phyloP scores from a whole-genome alignment of 2,888 invertebrate genomes.

The Drosophila kambysellisi region DNA sequence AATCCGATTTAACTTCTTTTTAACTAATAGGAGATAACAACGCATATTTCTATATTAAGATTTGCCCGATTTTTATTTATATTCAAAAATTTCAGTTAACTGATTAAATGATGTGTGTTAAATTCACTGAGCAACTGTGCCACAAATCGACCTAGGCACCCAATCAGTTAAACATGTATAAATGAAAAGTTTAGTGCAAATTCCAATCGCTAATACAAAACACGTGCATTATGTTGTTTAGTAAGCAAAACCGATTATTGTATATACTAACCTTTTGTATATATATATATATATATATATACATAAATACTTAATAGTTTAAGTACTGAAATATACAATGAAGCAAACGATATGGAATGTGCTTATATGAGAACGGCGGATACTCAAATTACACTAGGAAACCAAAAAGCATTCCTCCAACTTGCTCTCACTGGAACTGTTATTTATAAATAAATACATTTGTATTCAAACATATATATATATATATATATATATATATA shows the following conservation, averaged over 20 bases:
- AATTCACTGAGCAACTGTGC: neutral
- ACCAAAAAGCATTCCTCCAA: neutral
- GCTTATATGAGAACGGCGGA: neutral
- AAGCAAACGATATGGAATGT: neutral
- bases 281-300: neutral
- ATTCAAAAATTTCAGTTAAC: neutral
- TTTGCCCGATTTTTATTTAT: neutral
- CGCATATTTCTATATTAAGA: neutral
- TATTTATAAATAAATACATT: neutral
- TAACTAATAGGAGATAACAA: too few species aligned
- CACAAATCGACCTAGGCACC: neutral
- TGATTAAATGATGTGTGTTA: neutral
- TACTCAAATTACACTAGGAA: slow-evolving; percentile 4
- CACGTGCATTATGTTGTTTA: neutral
- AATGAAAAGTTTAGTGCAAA: neutral
- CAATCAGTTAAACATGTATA: neutral
- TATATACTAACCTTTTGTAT: neutral
- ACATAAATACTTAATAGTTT: neutral
- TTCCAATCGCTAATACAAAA: neutral
- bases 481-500: too few species aligned
- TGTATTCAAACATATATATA: neutral
- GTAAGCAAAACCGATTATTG: neutral
- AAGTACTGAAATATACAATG: neutral
- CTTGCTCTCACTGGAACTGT: neutral
- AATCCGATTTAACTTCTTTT: neutral